These are phyloP conservation scores for Parelbella ahira DNA, from an alignment of 2,888 invertebrate genomes.

Conservation along the genomic window DNA sequence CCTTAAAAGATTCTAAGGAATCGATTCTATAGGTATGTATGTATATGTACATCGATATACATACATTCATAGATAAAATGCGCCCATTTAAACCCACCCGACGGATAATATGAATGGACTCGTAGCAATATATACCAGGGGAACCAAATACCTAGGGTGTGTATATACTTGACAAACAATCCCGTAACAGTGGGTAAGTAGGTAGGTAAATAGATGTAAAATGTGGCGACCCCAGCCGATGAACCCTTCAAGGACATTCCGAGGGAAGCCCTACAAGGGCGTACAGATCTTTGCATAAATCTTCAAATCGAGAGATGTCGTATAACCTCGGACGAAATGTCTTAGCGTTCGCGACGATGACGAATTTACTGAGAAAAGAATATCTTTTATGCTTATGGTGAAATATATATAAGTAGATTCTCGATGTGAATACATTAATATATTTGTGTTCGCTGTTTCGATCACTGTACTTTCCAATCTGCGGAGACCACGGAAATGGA, in stretches of 20 bases:
- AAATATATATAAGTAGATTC: no score
- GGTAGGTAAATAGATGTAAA: constrained; percentile 46
- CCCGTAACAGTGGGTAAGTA: constrained; percentile 38
- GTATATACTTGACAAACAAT: constrained; percentile 32
- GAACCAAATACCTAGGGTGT: constrained; percentile 36
- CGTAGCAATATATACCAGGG: constrained; percentile 19
- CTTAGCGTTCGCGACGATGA: not conserved
- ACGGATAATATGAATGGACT: constrained; percentile 26
- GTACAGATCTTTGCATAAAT: constrained; percentile 51
- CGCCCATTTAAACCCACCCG: constrained; percentile 15
- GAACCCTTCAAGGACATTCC: constrained; percentile 55
- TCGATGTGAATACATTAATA: no score
- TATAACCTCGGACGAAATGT: constrained; percentile 15
- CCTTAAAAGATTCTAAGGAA: not conserved
- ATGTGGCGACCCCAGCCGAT: constrained; percentile 52
- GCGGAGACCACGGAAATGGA: constrained; percentile 1
- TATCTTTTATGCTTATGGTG: constrained; percentile 16
- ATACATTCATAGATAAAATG: constrained; percentile 21
- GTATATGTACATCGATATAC: not conserved
- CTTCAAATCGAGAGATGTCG: constrained; percentile 27
- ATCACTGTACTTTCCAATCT: constrained; percentile 13
- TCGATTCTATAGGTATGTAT: not conserved
- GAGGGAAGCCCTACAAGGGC: constrained; percentile 53
- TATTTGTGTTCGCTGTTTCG: not conserved
- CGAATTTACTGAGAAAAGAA: no score